A percentile compares a stretch with the other conserved stretches of the same genome.
Evolutionary conservation across 2,888 invertebrate species (phyloP).

Genomic region (Lasius fuliginosus): DNA sequence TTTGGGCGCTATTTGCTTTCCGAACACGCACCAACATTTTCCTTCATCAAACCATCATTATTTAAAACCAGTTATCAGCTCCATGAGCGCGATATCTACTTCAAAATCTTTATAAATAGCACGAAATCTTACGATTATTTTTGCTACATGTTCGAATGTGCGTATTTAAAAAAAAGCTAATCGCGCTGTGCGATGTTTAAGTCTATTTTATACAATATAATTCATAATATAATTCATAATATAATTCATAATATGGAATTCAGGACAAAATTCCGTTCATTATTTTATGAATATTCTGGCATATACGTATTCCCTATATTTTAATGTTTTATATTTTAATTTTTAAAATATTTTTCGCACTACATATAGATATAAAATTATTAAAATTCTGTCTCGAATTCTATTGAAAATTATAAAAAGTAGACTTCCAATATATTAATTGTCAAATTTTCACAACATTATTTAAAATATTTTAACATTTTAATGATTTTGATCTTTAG

Average conservation of each 20-base stretch:
- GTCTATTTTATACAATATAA: neutral
- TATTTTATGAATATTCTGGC: neutral
- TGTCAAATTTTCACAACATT: neutral
- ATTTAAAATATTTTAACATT: neutral
- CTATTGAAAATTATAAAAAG: neutral
- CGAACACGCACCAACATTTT: conserved; percentile 54
- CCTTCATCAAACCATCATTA: conserved; percentile 37
- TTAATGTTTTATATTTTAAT: neutral
- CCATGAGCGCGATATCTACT: neutral
- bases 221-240: neutral
- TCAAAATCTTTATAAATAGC: conserved; percentile 32
- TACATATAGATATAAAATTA: conserved; percentile 6
- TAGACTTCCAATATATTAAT: conserved; percentile 3
- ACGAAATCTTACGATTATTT: conserved; percentile 25
- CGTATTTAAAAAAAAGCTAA: neutral
- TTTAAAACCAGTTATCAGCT: conserved; percentile 46
- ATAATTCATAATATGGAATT: neutral
- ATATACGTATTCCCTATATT: neutral
- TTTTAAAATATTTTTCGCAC: neutral
- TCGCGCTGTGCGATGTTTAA: neutral
- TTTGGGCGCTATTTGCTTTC: conserved; percentile 52
- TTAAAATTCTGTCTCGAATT: neutral
- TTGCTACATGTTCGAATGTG: neutral
- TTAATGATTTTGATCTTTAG: neutral
- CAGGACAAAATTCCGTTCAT: neutral